Percentiles rank a stretch among this genome's conserved stretches.
These are phyloP conservation scores for Protonemura montana DNA, from an alignment of 2,888 invertebrate genomes.

Conservation along the genomic window DNA sequence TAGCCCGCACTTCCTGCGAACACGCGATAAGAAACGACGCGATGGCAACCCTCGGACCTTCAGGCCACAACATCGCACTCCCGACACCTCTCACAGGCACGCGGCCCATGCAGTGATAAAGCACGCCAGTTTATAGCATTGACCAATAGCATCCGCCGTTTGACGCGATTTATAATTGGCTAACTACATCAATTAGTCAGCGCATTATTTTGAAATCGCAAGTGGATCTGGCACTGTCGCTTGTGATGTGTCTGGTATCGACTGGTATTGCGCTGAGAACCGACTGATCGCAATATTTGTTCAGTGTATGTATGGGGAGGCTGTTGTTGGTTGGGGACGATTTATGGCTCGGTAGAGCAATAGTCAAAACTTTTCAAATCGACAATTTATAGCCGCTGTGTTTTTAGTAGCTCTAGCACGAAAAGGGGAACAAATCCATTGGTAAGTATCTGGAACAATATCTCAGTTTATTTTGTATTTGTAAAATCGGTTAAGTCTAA, in stretches of 20 bases:
- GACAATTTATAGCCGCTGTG: no score
- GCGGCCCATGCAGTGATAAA: not conserved
- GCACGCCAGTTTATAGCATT: not conserved
- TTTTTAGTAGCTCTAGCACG: no score
- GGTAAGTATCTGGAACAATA: no score
- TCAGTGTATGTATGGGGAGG: no score
- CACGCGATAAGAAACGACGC: not conserved
- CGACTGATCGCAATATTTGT: no score
- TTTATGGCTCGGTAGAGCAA: no score
- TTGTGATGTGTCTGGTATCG: not conserved
- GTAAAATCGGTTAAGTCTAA: no score
- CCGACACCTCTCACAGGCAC: not conserved
- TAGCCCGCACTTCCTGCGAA: not conserved
- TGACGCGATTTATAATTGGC: not conserved
- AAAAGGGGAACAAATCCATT: no score
- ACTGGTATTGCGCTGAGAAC: no score
- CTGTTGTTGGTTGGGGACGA: no score
- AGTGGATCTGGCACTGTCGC: not conserved
- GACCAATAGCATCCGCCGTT: not conserved
- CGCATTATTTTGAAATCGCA: not conserved
- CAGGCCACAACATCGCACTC: not conserved
- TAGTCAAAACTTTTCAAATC: no score
- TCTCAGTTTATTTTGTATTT: no score
- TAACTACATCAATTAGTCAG: not conserved
- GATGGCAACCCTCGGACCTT: not conserved